Evolutionary conservation across 2,888 invertebrate species (phyloP), one percentile per base, ranked within the genome.

Genomic region (Prenolepis imparis): DNA sequence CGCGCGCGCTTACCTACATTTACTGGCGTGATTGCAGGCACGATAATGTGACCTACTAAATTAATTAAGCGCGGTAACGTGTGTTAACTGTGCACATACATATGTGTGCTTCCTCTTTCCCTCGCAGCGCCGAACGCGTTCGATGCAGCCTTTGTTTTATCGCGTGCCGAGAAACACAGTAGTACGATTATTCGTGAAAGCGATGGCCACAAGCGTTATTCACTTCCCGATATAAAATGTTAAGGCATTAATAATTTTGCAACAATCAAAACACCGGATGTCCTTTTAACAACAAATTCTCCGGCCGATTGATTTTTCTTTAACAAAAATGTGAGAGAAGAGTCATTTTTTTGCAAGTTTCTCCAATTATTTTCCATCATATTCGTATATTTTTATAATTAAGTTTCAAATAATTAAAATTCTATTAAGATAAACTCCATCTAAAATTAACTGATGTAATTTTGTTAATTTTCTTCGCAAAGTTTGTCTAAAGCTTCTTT

Each of bases 31-130:
- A 66, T 44, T 59, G n/a, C 59, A 44, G 67, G 84, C 39, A 74
- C 59, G n/a, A 59, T 48, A 61, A 81, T 70, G 74, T 78, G 78
- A 77, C 77, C 87, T 83, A 84, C 85, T 88, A 88, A 87, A 88
- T 84, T 88, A 84, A 86, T 88, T 88, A 85, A 85, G 83, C 70
- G 78, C 55, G 70, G 52, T 57, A 70, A 66, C 63, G 73, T 75
- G 74, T 72, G 70, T 59, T 67, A 24, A 57, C 66, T 70, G 72
- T 70, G 15, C 59, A 59, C 12, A 36, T 24, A 15, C 21, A 21
- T 28, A 32, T 12, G 3, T 44, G 55, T 48, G 18, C 18, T 24
- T 9, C 39, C 52, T 32, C 39, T 18, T 18, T 68, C 77, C 59
- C 81, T 83, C 61, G 66, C 36, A 36, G 36, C 64, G 67, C 32